phyloP scores from a whole-genome alignment of 2,888 invertebrate genomes.

The Drosophila phalerata region DNA sequence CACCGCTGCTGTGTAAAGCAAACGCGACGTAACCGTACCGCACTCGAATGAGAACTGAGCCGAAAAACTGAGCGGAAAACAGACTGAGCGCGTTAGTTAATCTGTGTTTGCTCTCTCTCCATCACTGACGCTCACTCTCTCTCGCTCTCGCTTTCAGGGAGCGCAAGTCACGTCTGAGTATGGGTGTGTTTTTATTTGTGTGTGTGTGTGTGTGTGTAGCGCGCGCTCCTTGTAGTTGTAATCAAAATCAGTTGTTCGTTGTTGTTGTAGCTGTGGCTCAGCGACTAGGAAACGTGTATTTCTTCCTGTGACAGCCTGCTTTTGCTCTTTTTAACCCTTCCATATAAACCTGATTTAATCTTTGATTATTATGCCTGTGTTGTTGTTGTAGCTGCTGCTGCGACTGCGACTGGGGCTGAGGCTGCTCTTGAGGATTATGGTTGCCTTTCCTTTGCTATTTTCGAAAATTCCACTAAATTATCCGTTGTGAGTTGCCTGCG shows the following conservation, averaged over 20 bases:
- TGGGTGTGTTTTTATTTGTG: conserved; percentile 32
- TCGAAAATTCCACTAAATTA: conserved; percentile 78
- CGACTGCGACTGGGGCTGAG: conserved; percentile 22
- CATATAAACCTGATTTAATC: conserved; percentile 81
- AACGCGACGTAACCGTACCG: conserved; percentile 73
- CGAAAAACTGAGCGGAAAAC: conserved; percentile 37
- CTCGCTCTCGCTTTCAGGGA: conserved; percentile 34
- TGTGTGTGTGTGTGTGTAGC: conserved; percentile 43
- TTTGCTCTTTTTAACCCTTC: conserved; percentile 77
- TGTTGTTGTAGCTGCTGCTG: conserved; percentile 43
- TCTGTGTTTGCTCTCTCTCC: conserved; percentile 54
- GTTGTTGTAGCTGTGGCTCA: conserved; percentile 54
- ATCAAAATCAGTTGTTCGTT: conserved; percentile 74
- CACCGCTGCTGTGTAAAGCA: conserved; percentile 54
- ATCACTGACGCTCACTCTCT: conserved; percentile 18
- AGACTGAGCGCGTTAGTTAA: conserved; percentile 59
- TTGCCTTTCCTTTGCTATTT: conserved; percentile 75
- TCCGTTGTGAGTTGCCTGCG: conserved; percentile 61
- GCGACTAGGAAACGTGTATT: conserved; percentile 77
- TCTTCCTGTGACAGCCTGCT: conserved; percentile 77
- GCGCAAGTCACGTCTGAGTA: conserved; percentile 41
- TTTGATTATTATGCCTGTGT: conserved; percentile 75
- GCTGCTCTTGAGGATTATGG: conserved; percentile 64
- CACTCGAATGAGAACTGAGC: conserved; percentile 67
- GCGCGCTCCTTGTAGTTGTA: conserved; percentile 67